Evolutionary conservation across 92 coral and sea anemone species (phyloP).

Genomic region (Porites evermanni): DNA sequence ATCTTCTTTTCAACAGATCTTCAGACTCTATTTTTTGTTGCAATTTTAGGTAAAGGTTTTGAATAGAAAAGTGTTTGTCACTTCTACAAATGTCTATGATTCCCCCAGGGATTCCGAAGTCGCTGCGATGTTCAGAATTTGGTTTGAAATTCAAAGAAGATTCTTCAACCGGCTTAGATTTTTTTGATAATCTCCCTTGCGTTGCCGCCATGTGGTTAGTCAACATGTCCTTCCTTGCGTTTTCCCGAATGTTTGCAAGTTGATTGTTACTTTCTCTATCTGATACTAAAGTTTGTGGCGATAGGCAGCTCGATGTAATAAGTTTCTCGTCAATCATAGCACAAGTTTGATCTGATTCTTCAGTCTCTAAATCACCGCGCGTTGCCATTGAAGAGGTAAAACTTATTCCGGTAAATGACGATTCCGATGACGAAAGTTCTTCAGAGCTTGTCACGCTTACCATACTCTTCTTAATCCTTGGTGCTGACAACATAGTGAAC

Average conservation of each 20-base stretch:
- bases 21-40: neutral
- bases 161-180: conserved; percentile 17
- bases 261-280: neutral
- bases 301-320: neutral
- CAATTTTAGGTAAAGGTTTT: neutral
- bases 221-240: neutral
- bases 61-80: neutral
- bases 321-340: neutral
- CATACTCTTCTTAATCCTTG: neutral
- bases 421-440: conserved; percentile 15
- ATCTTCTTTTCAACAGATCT: neutral
- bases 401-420: conserved; percentile 44
- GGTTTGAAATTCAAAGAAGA: neutral
- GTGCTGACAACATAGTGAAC: neutral
- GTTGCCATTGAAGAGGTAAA: conserved; percentile 33
- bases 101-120: neutral
- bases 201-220: neutral
- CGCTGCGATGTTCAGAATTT: neutral
- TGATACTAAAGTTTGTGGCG: neutral
- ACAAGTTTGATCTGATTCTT: no score
- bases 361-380: neutral
- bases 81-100: no score
- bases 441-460: conserved; percentile 16
- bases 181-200: neutral
- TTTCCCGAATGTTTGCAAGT: neutral